These are phyloP conservation scores for Sphenopsis melanotis DNA, from an alignment of 2,797 vertebrate genomes.

Conservation along the genomic window DNA sequence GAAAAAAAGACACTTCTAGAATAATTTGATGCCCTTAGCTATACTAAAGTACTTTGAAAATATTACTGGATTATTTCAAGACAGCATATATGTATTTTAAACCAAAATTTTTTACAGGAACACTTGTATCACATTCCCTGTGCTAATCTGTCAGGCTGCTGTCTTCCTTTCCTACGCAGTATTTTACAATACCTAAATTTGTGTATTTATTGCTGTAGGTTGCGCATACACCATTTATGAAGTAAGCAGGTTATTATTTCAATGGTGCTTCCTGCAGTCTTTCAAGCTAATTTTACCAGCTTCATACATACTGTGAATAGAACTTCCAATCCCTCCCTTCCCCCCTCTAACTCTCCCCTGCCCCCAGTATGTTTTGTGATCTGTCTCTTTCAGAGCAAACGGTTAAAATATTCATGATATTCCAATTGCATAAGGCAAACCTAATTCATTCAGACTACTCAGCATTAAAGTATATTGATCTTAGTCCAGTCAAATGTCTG, in stretches of 20 bases:
- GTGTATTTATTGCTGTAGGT: background rate
- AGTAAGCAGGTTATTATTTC: background rate
- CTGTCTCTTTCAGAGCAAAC: background rate
- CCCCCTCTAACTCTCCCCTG: rapidly evolving
- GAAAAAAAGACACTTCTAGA: background rate
- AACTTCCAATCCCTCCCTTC: background rate
- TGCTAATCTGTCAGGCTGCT: background rate
- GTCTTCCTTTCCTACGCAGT: background rate
- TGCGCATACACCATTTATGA: background rate
- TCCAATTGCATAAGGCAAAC: background rate
- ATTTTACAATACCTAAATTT: background rate
- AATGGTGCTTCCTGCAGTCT: background rate
- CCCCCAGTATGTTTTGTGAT: background rate
- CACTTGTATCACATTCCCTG: background rate
- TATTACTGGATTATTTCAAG: background rate
- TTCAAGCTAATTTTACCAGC: background rate
- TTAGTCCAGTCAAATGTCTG: background rate
- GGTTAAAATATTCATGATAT: background rate
- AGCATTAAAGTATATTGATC: constrained; percentile 7
- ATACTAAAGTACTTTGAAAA: background rate
- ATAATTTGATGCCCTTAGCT: background rate
- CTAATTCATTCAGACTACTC: background rate
- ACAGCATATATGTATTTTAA: background rate
- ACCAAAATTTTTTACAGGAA: background rate
- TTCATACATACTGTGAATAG: background rate